Base-by-base conservation (phyloP, 37 sponge, comb jelly and placozoan species). In the Ephydatia muelleri region DNA sequence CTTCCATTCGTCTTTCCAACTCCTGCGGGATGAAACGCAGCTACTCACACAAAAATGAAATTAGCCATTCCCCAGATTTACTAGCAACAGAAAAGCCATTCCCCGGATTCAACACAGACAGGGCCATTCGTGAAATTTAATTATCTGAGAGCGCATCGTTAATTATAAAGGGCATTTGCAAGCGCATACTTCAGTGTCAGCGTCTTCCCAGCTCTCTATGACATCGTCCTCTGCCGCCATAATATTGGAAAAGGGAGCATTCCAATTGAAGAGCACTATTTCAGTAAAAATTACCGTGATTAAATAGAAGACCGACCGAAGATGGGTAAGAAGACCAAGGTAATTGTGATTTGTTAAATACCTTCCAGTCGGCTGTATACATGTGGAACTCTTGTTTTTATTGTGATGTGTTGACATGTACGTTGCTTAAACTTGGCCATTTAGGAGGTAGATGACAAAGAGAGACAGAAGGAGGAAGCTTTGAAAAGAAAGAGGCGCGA, bases 131-230 rank as follows among this genome's bases (percentile, higher is more conserved):
- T 13, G 21, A 25, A n/a, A 43, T 9, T 43, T 43, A 43, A 9
- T 43, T 43, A 43, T 43, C 43, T 43, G 6, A 9, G 43, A 43
- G 43, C 6, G 43, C 43, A 43, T 9, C 43, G 6, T 43, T 43
- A 6, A 43, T 43, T 43, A 9, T n/a, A n/a, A n/a, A n/a, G n/a
- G 22, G 72, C 27, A n/a, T n/a, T 22, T 14, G 68, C 49, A 25
- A 8, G 16, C 5, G 23, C 85, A 43, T 35, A 86, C 91, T 79
- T 86, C 87, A 3, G 87, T 77, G 73, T 86, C 91, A 23, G 82
- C 91, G 70, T 91, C 91, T 91, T 91, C 91, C 91, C 91, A 91
- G 73, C 67, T 86, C n/a, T 91, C 91, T 65, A 68, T 36, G 26
- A 91, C 87, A 36, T 86, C 83, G n/a, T 85, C 86, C 35, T 49